Evolutionary conservation across 2,113 vertebrate species (phyloP).

Genomic region (Petaurus breviceps): DNA sequence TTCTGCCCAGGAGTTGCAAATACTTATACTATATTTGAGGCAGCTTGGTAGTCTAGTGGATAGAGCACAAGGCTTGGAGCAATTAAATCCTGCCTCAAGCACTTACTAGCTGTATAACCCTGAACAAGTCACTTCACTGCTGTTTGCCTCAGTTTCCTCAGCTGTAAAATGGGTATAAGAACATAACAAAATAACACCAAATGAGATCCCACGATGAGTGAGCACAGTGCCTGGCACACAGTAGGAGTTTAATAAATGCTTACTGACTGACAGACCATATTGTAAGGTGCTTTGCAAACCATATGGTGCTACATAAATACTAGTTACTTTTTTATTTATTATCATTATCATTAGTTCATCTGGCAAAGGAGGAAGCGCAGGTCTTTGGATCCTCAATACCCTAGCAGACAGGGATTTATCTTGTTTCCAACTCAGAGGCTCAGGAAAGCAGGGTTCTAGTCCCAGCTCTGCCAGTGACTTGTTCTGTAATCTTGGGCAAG

Average conservation of each 20-base stretch:
- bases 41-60: background rate
- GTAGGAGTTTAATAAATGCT: background rate
- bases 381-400: slow-evolving; percentile 21
- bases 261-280: background rate
- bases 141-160: background rate
- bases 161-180: background rate
- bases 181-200: background rate
- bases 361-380: slow-evolving; percentile 32
- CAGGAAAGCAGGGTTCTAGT: background rate
- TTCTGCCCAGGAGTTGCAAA: background rate
- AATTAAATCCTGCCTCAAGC: background rate
- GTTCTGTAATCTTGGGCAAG: background rate
- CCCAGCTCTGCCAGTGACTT: background rate
- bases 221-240: background rate
- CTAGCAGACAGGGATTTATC: slow-evolving; percentile 40
- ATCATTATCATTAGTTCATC: background rate
- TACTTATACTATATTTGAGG: background rate
- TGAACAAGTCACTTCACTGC: background rate
- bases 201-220: background rate
- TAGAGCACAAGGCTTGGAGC: background rate
- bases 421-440: background rate
- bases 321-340: background rate
- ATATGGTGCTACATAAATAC: background rate
- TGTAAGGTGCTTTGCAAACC: background rate
- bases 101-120: background rate